Base-by-base conservation (phyloP, 2,888 invertebrate genomes). In the Leptothorax acervorum region DNA sequence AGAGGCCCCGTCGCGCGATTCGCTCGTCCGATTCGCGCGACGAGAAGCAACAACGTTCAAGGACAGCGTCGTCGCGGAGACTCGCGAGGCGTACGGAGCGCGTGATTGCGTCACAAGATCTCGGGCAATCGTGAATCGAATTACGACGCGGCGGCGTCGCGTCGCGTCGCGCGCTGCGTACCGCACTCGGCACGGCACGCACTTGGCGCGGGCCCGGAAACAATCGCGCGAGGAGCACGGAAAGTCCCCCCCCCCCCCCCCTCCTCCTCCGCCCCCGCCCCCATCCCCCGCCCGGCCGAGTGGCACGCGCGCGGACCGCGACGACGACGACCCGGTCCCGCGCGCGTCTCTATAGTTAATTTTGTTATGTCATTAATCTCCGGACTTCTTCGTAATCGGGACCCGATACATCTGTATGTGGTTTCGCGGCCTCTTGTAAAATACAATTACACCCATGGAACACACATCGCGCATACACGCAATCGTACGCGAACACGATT, bases 311-410 rank as follows among this genome's bases (percentile, higher is more conserved):
- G 85, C 86, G 89, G 92, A 91, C 91, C 89, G 88, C 53, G 89
- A 86, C 88, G 35, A 35, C 45, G 89, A 86, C 88, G 35, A 35
- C 45, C 68, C 91, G 92, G 92, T 93, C 92, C 90, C 90, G 60
- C 48, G 90, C 90, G 93, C 94, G 93, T 94, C 39, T 42, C 35
- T 57, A 94, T 94, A 94, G 94, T 94, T 94, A 94, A 94, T 94
- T 94, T 94, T 94, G 94, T 94, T 94, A 94, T 94, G 94, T 94
- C 93, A 94, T 94, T 95, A 94, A 94, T 93, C 93, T 94, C 93
- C 93, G 92, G 68, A 94, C 92, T 79, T 35, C 79, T 93, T 93
- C 92, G 91, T 92, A 91, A 88, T 90, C 92, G 92, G 90, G 89
- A 89, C 90, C 90, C 90, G 89, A 91, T 23, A 23, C 89, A 88